Evolutionary conservation across 2,888 invertebrate species (phyloP).

Genomic region (Halictus ligatus): DNA sequence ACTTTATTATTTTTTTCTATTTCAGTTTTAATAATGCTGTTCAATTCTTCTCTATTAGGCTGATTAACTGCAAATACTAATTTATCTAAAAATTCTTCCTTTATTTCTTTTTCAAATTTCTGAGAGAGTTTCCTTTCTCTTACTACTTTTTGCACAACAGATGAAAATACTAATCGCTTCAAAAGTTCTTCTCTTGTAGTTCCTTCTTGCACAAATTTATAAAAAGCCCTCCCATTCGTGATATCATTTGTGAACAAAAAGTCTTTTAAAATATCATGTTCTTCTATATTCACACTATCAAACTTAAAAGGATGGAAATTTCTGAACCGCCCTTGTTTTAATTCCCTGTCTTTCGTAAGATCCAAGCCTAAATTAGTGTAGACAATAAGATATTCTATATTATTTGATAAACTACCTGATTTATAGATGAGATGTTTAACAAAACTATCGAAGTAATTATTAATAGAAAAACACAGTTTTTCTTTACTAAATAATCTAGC

Average conservation of each 20-base stretch:
- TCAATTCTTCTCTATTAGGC: not conserved
- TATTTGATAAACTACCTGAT: constrained; percentile 54
- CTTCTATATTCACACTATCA: constrained; percentile 12
- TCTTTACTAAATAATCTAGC: not conserved
- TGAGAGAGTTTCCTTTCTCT: constrained; percentile 64
- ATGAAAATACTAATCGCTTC: not conserved
- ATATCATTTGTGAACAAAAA: constrained; percentile 22
- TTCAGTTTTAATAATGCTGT: constrained; percentile 69
- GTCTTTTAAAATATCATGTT: constrained; percentile 14
- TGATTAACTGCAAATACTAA: constrained; percentile 1
- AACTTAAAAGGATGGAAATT: constrained; percentile 12
- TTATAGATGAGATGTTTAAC: constrained; percentile 61
- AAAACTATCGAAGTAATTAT: constrained; percentile 71
- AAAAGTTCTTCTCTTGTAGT: not conserved
- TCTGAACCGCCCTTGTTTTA: not conserved
- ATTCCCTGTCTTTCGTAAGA: constrained; percentile 45
- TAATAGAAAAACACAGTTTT: constrained; percentile 64
- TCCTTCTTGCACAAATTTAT: not conserved
- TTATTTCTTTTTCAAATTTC: not conserved
- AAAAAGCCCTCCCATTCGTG: not conserved
- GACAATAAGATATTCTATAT: constrained; percentile 69
- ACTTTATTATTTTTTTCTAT: constrained; percentile 58
- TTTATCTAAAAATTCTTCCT: not conserved
- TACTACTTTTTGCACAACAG: constrained; percentile 60
- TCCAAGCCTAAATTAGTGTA: constrained; percentile 71